phyloP scores from a whole-genome alignment of 2,888 invertebrate genomes.

The Rhagonycha lutea region DNA sequence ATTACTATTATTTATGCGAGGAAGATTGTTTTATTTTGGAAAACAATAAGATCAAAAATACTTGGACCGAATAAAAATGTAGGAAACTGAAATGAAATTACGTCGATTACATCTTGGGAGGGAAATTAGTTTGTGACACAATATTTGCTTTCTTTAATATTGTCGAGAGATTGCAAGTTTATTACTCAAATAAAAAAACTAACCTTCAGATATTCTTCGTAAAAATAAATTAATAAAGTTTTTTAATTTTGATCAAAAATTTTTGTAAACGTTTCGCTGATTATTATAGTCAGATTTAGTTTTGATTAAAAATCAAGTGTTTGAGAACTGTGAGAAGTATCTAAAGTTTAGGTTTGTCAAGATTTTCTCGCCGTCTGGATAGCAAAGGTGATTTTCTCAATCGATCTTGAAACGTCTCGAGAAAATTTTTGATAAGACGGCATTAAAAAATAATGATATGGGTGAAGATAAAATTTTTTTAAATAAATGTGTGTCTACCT shows the following conservation, averaged over 20 bases:
- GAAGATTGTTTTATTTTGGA: background rate
- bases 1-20: too few species aligned
- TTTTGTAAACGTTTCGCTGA: background rate
- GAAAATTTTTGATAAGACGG: background rate
- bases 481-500: too few species aligned
- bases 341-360: background rate
- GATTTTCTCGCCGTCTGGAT: background rate
- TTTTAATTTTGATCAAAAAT: background rate
- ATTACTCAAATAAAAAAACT: background rate
- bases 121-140: background rate
- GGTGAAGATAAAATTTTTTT: background rate
- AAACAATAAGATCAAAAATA: background rate
- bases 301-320: background rate
- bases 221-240: background rate
- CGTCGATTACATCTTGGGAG: background rate
- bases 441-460: background rate
- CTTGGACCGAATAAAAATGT: background rate
- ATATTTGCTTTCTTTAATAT: background rate
- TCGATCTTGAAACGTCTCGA: background rate
- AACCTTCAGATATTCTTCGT: background rate
- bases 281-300: background rate
- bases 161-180: background rate
- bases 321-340: background rate
- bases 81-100: background rate
- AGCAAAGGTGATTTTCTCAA: background rate